Conservation (phyloP, 2,113 vertebrate genomes). For the Mastomys natalensis region DNA sequence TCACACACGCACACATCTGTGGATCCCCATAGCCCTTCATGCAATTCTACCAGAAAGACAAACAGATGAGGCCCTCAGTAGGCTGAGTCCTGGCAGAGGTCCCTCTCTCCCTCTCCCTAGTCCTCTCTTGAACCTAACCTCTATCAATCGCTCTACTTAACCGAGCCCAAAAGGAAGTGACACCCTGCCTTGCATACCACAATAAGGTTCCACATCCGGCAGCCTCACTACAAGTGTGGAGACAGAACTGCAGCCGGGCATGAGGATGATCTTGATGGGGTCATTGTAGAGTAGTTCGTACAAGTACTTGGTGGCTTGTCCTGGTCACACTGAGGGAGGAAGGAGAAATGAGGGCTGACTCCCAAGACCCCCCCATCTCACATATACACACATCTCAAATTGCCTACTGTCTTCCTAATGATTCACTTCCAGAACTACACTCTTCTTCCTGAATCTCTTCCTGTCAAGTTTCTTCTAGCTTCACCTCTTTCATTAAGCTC, state of each 20-base stretch:
- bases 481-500: not conserved
- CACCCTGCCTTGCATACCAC: slow-evolving; percentile 88
- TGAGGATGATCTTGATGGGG: slow-evolving; percentile 97
- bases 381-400: not conserved
- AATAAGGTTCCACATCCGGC: slow-evolving; percentile 99
- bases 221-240: slow-evolving; percentile 95
- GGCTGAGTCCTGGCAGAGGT: not conserved
- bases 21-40: not conserved
- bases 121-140: not conserved
- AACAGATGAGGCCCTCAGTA: not conserved
- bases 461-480: not conserved
- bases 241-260: slow-evolving; percentile 97
- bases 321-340: slow-evolving; percentile 91
- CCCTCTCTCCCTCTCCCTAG: not conserved
- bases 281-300: slow-evolving; percentile 97
- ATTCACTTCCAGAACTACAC: not conserved
- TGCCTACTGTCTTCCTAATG: not conserved
- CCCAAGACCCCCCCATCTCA: not conserved
- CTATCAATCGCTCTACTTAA: not conserved
- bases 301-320: slow-evolving; percentile 95
- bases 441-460: slow-evolving; percentile 24
- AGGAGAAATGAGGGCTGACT: not conserved
- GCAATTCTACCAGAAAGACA: not conserved
- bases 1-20: not conserved
- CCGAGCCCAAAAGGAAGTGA: not conserved